Conservation (phyloP, 2,888 invertebrate genomes). For the Phortica magna region DNA sequence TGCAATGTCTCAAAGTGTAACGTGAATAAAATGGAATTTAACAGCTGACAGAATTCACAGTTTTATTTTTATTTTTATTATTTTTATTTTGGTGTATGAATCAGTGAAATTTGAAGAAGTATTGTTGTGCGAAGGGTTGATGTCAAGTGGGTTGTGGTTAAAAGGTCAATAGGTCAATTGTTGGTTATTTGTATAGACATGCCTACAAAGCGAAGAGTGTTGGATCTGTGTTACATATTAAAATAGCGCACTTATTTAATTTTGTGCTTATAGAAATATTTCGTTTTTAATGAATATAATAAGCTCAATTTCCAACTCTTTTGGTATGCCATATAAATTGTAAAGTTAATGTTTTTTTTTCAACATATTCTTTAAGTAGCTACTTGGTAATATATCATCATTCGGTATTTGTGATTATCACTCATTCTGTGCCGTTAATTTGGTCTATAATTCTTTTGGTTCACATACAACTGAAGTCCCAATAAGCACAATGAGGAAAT, state of each 20-base stretch:
- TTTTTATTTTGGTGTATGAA: background rate
- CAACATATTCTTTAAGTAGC: background rate
- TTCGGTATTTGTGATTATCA: conserved; percentile 21
- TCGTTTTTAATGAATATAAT: too few relatives aligned
- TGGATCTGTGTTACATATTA: background rate
- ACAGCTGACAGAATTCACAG: conserved; percentile 19
- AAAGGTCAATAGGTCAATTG: conserved; percentile 18
- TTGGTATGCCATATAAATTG: background rate
- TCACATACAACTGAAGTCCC: conserved; percentile 7
- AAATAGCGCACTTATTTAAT: too few relatives aligned
- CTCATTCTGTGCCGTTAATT: background rate
- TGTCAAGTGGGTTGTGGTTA: background rate
- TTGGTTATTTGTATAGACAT: background rate
- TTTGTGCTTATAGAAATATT: too few relatives aligned
- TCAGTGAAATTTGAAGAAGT: background rate
- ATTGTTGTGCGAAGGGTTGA: background rate
- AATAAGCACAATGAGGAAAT: conserved; percentile 4
- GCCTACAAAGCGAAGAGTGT: background rate
- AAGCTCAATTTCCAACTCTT: too few relatives aligned
- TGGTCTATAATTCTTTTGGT: background rate
- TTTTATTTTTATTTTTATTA: background rate
- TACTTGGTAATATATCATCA: background rate
- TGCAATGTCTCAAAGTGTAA: background rate
- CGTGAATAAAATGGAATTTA: background rate
- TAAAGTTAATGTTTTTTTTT: background rate